Evolutionary conservation across 2,888 invertebrate species (phyloP).

Genomic region (Oscheius onirici): DNA sequence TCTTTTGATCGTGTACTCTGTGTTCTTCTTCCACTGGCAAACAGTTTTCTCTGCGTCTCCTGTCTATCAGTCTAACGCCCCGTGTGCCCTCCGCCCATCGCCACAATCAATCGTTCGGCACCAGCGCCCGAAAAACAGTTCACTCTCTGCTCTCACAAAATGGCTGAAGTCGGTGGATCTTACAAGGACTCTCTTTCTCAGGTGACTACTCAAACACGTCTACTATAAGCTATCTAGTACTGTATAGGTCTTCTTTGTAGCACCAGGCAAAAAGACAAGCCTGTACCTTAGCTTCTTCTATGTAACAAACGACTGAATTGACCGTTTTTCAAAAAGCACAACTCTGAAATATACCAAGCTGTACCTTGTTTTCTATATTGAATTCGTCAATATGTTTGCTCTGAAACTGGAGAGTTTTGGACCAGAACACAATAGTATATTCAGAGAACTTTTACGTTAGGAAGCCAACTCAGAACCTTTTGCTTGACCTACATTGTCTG

Average conservation of each 20-base stretch:
- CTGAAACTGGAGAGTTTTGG: too few species aligned
- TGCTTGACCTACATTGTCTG: too few species aligned
- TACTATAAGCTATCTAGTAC: not conserved
- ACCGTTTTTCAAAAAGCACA: too few species aligned
- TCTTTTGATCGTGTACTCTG: too few species aligned
- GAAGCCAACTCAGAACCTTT: too few species aligned
- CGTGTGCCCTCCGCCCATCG: not conserved
- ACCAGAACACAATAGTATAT: too few species aligned
- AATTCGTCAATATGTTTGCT: too few species aligned
- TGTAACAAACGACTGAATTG: too few species aligned
- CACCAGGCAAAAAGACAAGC: not conserved
- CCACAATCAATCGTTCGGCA: not conserved
- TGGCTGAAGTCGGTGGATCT: constrained; percentile 68
- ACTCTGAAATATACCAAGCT: too few species aligned
- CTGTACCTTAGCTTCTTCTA: too few species aligned
- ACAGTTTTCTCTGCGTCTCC: constrained; percentile 11
- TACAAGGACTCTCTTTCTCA: constrained; percentile 60
- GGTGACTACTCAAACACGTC: constrained; percentile 26
- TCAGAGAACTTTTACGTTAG: too few species aligned
- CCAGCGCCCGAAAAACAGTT: not conserved
- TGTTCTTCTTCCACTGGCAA: not conserved
- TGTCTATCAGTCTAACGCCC: not conserved
- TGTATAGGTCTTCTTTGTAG: not conserved
- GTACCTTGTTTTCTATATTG: too few species aligned
- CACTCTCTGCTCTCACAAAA: constrained; percentile 36